Conservation (phyloP, 2,888 invertebrate genomes). For the Arge pagana region DNA sequence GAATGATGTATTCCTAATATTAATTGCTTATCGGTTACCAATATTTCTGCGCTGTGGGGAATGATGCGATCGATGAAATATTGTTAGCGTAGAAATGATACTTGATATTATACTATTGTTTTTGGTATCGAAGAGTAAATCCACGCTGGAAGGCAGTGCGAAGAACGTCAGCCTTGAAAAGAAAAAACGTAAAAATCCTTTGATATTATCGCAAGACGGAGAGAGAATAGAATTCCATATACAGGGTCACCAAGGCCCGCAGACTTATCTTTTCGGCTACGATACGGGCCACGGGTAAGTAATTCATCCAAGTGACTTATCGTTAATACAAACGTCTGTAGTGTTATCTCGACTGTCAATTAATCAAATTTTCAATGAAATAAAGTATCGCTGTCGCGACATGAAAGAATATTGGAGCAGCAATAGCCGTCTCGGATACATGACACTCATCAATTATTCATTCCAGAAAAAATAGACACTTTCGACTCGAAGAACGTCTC, state of each 20-base stretch:
- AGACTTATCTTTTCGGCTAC: conserved; percentile 82
- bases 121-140: no score
- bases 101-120: no score
- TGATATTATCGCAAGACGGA: conserved; percentile 42
- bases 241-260: conserved; percentile 80
- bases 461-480: conserved; percentile 78
- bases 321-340: conserved; percentile 6
- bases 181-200: conserved; percentile 21
- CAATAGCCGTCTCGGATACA: no score
- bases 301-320: no score
- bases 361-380: background rate
- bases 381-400: background rate
- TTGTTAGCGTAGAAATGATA: no score
- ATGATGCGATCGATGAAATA: no score
- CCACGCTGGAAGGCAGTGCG: no score
- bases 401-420: conserved; percentile 3
- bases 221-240: conserved; percentile 76
- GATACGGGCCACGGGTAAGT: conserved; percentile 84
- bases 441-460: conserved; percentile 21
- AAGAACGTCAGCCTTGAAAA: no score
- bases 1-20: no score
- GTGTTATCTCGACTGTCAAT: conserved; percentile 12
- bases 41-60: no score
- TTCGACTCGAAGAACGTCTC: conserved; percentile 78
- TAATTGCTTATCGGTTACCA: no score